phyloP scores from a whole-genome alignment of 2,113 vertebrate species.

The Potamarius usumacintae region DNA sequence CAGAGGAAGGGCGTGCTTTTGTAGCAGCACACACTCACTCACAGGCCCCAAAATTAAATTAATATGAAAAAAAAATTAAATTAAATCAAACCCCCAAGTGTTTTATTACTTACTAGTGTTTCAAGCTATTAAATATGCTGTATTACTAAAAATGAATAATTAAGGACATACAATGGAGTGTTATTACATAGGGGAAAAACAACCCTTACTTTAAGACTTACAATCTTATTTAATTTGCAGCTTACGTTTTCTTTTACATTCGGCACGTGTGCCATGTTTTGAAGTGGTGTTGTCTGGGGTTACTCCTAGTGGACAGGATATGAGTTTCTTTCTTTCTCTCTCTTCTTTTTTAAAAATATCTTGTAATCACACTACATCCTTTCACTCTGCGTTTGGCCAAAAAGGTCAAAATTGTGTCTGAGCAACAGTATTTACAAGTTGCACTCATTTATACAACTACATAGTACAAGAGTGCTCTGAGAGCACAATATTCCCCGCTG shows the following conservation, averaged over 20 bases:
- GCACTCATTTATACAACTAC: not conserved
- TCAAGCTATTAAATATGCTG: constrained; percentile 73
- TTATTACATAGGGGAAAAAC: constrained; percentile 64
- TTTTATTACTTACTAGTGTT: constrained; percentile 78
- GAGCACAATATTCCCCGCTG: too few species aligned
- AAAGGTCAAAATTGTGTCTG: not conserved
- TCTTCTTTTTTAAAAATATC: not conserved
- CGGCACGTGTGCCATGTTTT: not conserved
- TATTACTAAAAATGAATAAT: constrained; percentile 79
- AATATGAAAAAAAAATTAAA: constrained; percentile 72
- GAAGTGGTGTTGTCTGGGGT: not conserved
- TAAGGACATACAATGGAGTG: constrained; percentile 67
- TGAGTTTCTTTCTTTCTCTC: not conserved
- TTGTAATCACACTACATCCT: not conserved
- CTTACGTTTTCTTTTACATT: constrained; percentile 26
- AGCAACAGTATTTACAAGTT: not conserved
- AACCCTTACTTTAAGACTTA: constrained; percentile 45
- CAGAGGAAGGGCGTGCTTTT: constrained; percentile 54
- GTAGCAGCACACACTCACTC: constrained; percentile 60
- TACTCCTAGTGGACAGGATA: not conserved
- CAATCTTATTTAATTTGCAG: constrained; percentile 39
- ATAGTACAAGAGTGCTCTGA: not conserved
- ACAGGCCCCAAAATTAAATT: constrained; percentile 76
- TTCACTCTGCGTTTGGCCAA: not conserved
- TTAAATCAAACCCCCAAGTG: constrained; percentile 78